These are phyloP conservation scores for Gambusia affinis DNA, from an alignment of 2,113 vertebrate genomes.

Conservation along the genomic window DNA sequence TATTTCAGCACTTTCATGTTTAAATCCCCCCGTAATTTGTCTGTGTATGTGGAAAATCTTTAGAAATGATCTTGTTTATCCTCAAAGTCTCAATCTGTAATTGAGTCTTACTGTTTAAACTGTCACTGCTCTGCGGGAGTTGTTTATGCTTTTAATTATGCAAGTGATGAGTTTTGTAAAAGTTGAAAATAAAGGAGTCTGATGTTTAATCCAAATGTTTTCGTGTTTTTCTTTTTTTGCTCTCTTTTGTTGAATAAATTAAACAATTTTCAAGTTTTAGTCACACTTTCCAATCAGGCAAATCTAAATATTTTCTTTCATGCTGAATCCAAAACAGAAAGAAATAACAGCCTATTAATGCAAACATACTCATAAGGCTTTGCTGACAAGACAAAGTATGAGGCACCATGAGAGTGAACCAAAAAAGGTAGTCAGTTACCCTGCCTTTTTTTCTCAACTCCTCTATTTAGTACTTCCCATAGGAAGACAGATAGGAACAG, in stretches of 20 bases:
- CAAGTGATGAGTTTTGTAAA: conserved; percentile 10
- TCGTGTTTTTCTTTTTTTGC: background rate
- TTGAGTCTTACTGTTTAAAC: conserved; percentile 26
- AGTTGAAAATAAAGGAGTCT: background rate
- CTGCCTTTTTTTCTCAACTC: background rate
- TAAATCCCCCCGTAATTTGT: conserved; percentile 21
- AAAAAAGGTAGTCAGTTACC: conserved; percentile 4
- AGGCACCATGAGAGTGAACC: conserved; percentile 7
- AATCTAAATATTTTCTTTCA: background rate
- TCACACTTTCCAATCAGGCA: background rate
- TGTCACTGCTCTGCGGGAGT: conserved; percentile 14
- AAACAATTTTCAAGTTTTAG: background rate
- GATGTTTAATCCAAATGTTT: conserved; percentile 12
- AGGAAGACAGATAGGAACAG: conserved; percentile 34
- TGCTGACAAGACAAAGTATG: conserved; percentile 8
- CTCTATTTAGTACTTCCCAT: conserved; percentile 16
- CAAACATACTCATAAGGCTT: conserved; percentile 17
- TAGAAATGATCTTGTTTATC: conserved; percentile 36
- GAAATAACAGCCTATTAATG: background rate
- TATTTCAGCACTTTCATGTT: conserved; percentile 15
- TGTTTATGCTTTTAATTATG: conserved; percentile 55
- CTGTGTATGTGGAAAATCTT: conserved; percentile 8
- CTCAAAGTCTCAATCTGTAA: conserved; percentile 34
- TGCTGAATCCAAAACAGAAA: background rate
- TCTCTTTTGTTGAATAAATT: background rate